A percentile compares a stretch with the other conserved stretches of the same genome.
Conservation (phyloP, 1,140 invertebrate genomes). For the Pachyrhynchus sulphureomaculatus region DNA sequence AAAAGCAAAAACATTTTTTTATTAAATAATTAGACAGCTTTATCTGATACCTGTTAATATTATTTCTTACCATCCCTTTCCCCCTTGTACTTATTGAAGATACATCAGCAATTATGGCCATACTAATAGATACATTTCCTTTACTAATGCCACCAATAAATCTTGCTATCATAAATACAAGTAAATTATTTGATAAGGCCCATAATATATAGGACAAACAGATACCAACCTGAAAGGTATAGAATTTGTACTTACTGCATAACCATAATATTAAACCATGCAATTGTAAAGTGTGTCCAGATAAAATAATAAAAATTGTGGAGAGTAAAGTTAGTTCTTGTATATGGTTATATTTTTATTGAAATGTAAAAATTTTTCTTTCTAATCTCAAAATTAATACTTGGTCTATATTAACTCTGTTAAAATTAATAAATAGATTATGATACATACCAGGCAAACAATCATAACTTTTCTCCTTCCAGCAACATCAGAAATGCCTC, state of each 20-base stretch:
- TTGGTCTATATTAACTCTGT: too few relatives aligned
- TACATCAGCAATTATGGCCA: constrained; percentile 94
- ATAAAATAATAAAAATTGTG: too few relatives aligned
- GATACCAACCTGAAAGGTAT: constrained; percentile 71
- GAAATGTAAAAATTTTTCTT: too few relatives aligned
- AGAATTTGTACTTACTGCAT: too few relatives aligned
- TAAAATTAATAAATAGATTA: constrained; percentile 6
- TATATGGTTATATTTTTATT: too few relatives aligned
- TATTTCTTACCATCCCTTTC: constrained; percentile 82
- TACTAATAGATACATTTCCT: constrained; percentile 93
- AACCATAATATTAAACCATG: too few relatives aligned
- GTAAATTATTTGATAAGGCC: constrained; percentile 86
- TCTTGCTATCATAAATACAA: constrained; percentile 88
- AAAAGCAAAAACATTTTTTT: background rate
- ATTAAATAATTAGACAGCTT: too few relatives aligned
- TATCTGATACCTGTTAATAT: background rate
- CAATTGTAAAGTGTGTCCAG: too few relatives aligned
- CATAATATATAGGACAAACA: constrained; percentile 84
- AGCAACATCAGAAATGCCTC: constrained; percentile 93
- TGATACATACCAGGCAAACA: constrained; percentile 73
- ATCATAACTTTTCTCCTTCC: constrained; percentile 87
- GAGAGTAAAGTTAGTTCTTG: too few relatives aligned
- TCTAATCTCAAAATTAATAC: too few relatives aligned
- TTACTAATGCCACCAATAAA: constrained; percentile 94
- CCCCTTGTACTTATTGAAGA: constrained; percentile 78